These are phyloP conservation scores for Drosophila mayaguana DNA, from an alignment of 2,888 invertebrate species.

Conservation along the genomic window DNA sequence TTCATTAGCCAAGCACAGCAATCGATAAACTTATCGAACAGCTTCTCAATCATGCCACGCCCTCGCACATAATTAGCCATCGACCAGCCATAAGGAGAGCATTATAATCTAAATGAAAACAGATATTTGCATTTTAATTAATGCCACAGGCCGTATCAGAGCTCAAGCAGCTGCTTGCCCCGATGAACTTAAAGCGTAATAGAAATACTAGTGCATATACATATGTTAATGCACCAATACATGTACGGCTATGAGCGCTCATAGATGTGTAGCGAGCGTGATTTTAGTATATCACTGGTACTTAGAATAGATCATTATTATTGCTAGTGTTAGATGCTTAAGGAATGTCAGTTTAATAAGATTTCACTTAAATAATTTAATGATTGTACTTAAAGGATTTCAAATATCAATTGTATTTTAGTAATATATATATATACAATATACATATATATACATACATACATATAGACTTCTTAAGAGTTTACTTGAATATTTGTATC, in stretches of 20 bases:
- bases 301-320: not conserved
- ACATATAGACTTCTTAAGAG: not conserved
- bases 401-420: too few relatives aligned
- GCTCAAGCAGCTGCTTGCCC: slow-evolving; percentile 23
- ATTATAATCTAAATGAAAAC: slow-evolving; percentile 60
- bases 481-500: not conserved
- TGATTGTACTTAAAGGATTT: too few relatives aligned
- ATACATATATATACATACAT: too few relatives aligned
- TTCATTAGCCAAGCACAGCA: slow-evolving; percentile 66
- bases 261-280: not conserved
- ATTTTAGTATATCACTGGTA: not conserved
- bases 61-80: slow-evolving; percentile 47
- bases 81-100: slow-evolving; percentile 27
- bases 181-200: too few relatives aligned
- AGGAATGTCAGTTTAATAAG: not conserved
- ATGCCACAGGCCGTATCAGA: slow-evolving; percentile 30
- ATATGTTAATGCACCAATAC: not conserved
- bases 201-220: slow-evolving; percentile 26
- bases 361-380: too few relatives aligned
- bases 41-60: slow-evolving; percentile 45
- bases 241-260: not conserved
- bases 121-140: slow-evolving; percentile 58
- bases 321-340: not conserved
- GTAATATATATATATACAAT: too few relatives aligned
- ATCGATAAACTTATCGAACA: slow-evolving; percentile 51